A percentile compares a stretch with the other conserved stretches of the same genome.
Evolutionary conservation across 2,797 vertebrate genomes (phyloP).

Genomic region (Lophius americanus): DNA sequence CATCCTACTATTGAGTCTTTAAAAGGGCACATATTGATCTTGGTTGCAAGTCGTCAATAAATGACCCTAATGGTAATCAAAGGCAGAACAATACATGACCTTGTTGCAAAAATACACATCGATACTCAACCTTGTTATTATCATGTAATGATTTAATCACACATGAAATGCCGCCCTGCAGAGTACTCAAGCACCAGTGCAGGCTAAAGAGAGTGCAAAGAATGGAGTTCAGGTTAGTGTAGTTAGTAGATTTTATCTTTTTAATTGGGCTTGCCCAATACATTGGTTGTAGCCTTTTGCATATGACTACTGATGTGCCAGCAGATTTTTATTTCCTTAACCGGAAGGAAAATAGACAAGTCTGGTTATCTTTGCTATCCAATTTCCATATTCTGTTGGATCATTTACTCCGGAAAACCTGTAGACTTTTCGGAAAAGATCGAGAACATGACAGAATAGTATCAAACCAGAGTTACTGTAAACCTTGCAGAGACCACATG

Average conservation of each 20-base stretch:
- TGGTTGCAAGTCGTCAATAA: conserved; percentile 57
- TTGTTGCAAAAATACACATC: conserved; percentile 51
- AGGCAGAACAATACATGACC: conserved; percentile 64
- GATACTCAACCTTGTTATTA: conserved; percentile 60
- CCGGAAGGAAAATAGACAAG: background rate
- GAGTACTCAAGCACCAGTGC: conserved; percentile 7
- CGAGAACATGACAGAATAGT: conserved; percentile 15
- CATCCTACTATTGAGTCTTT: conserved; percentile 50
- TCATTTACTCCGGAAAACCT: conserved; percentile 3
- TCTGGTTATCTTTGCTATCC: conserved; percentile 7
- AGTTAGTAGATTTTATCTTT: conserved; percentile 2
- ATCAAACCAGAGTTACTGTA: conserved; percentile 20
- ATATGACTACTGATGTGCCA: conserved; percentile 1
- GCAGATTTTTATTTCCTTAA: conserved; percentile 25
- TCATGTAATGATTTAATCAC: conserved; percentile 62
- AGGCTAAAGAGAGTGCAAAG: conserved; percentile 4
- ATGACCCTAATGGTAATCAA: conserved; percentile 70
- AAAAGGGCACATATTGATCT: conserved; percentile 60
- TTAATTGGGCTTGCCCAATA: background rate
- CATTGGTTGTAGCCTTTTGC: conserved; percentile 3
- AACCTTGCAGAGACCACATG: conserved; percentile 35
- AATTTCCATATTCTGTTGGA: conserved; percentile 9
- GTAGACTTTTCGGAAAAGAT: conserved; percentile 22
- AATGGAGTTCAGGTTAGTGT: background rate
- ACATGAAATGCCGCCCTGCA: conserved; percentile 24